A percentile compares a stretch with the other conserved stretches of the same genome.
phyloP scores from a whole-genome alignment of 2,888 invertebrate species.

The Fissipunctia ypsillon region DNA sequence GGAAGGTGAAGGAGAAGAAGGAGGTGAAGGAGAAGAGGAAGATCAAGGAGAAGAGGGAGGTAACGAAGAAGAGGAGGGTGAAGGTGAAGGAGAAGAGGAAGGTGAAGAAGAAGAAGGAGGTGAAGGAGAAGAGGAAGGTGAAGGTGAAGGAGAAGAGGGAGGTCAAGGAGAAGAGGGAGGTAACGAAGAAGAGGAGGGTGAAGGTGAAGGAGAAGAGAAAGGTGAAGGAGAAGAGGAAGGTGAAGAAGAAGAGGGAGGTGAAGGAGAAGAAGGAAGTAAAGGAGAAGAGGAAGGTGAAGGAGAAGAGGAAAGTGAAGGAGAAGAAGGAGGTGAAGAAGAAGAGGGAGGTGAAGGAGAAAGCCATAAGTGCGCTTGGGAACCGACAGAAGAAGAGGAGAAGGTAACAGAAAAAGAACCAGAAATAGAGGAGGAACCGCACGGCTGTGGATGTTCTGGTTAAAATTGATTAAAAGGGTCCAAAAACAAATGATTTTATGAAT shows the following conservation, averaged over 20 bases:
- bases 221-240: too few species aligned
- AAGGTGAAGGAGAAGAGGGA: background rate
- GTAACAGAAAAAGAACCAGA: background rate
- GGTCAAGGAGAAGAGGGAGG: too few species aligned
- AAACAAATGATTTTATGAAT: background rate
- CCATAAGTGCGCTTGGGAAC: background rate
- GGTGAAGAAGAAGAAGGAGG: fast-evolving
- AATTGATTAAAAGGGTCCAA: too few species aligned
- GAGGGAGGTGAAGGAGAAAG: background rate
- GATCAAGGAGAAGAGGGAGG: background rate
- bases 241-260: background rate
- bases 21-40: background rate
- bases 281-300: too few species aligned
- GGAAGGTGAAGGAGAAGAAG: background rate
- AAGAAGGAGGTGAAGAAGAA: background rate
- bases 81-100: too few species aligned
- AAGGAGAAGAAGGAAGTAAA: fast-evolving
- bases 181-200: background rate
- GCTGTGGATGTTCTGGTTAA: constrained; percentile 31
- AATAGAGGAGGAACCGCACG: background rate
- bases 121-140: background rate
- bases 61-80: too few species aligned
- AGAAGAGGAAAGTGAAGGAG: background rate
- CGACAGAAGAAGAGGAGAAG: background rate
- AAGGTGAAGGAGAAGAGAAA: too few species aligned